phyloP scores from a whole-genome alignment of 2,888 invertebrate species.

The Eubasilissa splendida region DNA sequence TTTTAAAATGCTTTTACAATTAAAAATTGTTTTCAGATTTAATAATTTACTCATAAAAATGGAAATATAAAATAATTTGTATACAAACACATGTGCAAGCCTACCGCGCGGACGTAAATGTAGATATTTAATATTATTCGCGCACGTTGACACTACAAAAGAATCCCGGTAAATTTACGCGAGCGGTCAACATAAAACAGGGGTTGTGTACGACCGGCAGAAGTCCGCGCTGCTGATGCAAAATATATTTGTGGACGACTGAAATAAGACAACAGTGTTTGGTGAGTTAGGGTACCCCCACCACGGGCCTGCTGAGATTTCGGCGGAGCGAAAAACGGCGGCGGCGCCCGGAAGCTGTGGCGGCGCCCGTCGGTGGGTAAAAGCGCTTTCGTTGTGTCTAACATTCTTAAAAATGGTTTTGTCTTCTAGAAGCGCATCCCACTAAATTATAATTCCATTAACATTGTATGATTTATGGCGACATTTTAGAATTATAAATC shows the following conservation, averaged over 20 bases:
- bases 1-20: background rate
- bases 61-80: background rate
- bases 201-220: background rate
- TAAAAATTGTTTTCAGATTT: too few species aligned
- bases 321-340: background rate
- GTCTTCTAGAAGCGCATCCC: too few species aligned
- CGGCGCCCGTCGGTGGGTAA: background rate
- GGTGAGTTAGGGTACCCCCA: conserved; percentile 3
- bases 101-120: too few species aligned
- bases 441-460: too few species aligned
- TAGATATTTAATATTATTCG: too few species aligned
- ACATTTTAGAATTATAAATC: too few species aligned
- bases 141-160: too few species aligned
- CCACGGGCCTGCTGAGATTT: background rate
- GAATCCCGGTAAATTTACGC: too few species aligned
- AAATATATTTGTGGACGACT: conserved; percentile 25
- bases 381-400: background rate
- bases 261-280: conserved; percentile 32
- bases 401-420: too few species aligned
- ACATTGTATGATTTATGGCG: too few species aligned
- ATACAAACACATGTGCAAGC: background rate
- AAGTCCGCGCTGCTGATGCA: background rate
- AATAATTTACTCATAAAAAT: too few species aligned
- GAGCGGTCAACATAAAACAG: too few species aligned
- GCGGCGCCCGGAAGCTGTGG: background rate